Percentiles rank a stretch among this genome's conserved stretches.
phyloP scores from a whole-genome alignment of 1,140 invertebrate species.

The Pogonus chalceus region DNA sequence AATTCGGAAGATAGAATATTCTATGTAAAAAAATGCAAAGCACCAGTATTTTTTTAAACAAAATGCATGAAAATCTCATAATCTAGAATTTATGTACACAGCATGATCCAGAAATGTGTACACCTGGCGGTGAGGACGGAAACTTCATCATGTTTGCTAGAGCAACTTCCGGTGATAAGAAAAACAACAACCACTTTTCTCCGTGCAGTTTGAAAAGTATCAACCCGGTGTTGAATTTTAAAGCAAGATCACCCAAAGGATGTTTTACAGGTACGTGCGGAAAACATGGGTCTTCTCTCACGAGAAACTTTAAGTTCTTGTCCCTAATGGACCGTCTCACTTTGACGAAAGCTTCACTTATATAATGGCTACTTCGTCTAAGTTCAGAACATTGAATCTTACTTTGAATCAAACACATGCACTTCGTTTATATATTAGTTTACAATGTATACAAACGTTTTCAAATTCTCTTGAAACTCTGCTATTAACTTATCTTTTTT shows the following conservation, averaged over 20 bases:
- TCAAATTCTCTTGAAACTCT: background rate
- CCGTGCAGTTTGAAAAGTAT: constrained; percentile 89
- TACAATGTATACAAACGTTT: no score
- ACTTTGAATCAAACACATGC: no score
- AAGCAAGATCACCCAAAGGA: constrained; percentile 78
- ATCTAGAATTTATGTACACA: constrained; percentile 45
- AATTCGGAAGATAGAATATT: background rate
- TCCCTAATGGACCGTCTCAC: no score
- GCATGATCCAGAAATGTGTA: constrained; percentile 92
- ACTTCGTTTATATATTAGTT: no score
- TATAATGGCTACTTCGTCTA: no score
- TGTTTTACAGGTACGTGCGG: constrained; percentile 72
- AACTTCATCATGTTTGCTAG: constrained; percentile 98
- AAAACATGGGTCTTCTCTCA: background rate
- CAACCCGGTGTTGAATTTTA: constrained; percentile 86
- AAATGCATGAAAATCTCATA: constrained; percentile 12
- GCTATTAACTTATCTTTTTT: background rate
- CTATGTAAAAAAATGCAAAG: background rate
- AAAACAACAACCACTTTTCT: constrained; percentile 93
- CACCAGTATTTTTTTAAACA: background rate
- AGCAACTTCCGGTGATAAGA: constrained; percentile 91
- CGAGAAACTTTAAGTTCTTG: no score
- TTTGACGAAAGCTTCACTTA: no score
- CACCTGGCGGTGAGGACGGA: constrained; percentile 84
- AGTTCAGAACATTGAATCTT: no score